A percentile compares a stretch with the other conserved stretches of the same genome.
phyloP scores from a whole-genome alignment of 2,113 vertebrate species.

The Rhineura floridana region DNA sequence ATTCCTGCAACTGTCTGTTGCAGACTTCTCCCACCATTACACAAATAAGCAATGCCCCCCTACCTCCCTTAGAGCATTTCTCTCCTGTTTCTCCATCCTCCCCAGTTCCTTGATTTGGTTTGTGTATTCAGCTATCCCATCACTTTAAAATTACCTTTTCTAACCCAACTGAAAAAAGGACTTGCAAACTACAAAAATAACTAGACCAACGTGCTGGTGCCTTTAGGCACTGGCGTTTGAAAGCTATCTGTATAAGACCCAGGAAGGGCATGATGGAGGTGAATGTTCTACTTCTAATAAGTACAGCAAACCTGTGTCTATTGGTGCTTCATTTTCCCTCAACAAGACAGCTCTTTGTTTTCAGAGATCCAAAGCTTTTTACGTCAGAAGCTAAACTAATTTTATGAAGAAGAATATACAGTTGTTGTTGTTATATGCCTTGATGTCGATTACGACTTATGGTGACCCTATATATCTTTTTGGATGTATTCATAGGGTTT shows the following conservation, averaged over 20 bases:
- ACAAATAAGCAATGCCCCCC: neutral
- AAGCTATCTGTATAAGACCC: too few species aligned
- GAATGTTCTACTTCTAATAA: neutral
- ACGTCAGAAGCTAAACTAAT: neutral
- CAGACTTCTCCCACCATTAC: neutral
- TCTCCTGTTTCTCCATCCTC: neutral
- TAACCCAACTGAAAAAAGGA: neutral
- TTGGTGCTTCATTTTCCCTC: neutral
- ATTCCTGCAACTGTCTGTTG: neutral
- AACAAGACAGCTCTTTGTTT: neutral
- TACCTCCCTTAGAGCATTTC: neutral
- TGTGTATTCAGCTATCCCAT: neutral
- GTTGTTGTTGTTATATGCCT: neutral
- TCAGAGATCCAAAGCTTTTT: neutral
- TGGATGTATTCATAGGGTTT: too few species aligned
- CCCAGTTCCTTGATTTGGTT: neutral
- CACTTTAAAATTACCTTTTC: neutral
- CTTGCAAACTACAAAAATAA: neutral
- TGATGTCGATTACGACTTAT: too few species aligned
- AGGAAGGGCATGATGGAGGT: neutral
- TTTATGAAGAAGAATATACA: neutral
- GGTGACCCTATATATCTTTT: too few species aligned
- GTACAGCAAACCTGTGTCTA: neutral
- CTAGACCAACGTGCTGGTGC: neutral
- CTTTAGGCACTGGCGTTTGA: neutral